These are phyloP conservation scores for Discoglossus pictus DNA, from an alignment of 2,797 vertebrate species.

Conservation along the genomic window DNA sequence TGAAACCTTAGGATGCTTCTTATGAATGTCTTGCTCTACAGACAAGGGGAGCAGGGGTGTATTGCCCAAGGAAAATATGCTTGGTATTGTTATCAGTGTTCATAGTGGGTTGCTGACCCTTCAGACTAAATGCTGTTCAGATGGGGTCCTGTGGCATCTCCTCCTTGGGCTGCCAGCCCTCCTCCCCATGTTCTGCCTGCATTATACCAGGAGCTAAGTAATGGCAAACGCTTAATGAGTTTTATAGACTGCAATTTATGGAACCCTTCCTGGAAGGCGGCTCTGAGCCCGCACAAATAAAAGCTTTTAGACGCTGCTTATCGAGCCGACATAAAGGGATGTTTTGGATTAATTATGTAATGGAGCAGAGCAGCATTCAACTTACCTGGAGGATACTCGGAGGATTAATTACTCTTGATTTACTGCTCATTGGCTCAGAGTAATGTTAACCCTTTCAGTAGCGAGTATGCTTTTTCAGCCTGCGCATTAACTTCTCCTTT, in stretches of 20 bases:
- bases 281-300: conserved; percentile 28
- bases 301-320: conserved; percentile 34
- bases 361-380: conserved; percentile 16
- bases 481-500: not conserved
- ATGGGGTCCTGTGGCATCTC: too few relatives aligned
- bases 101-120: too few relatives aligned
- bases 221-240: conserved; percentile 34
- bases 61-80: too few relatives aligned
- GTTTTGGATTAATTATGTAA: conserved; percentile 41
- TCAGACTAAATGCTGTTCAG: too few relatives aligned
- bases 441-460: conserved; percentile 3
- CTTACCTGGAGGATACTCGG: conserved; percentile 32
- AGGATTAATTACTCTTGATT: conserved; percentile 28
- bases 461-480: not conserved
- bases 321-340: conserved; percentile 34
- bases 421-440: conserved; percentile 9
- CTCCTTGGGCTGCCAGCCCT: not conserved
- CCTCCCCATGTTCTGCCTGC: not conserved
- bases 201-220: conserved; percentile 20
- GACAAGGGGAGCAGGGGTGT: too few relatives aligned
- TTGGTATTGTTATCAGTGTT: too few relatives aligned
- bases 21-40: too few relatives aligned
- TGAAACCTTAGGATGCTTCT: not conserved
- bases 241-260: conserved; percentile 38
- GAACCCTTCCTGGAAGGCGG: conserved; percentile 35